Percentiles rank a stretch among this genome's conserved stretches.
phyloP scores from a whole-genome alignment of 2,888 invertebrate species.

The Abrostola triplasia region DNA sequence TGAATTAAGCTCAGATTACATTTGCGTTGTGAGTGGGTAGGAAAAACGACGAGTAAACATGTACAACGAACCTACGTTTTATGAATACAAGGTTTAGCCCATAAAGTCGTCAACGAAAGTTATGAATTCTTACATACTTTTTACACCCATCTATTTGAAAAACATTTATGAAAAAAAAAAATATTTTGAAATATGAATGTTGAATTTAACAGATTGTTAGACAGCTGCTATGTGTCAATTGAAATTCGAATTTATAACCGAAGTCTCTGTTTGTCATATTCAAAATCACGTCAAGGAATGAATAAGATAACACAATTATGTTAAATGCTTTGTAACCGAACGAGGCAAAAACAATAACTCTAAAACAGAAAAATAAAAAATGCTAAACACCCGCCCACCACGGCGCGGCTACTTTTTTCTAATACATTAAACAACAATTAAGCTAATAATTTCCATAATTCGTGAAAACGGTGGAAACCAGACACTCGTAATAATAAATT shows the following conservation, averaged over 20 bases:
- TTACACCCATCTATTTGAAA: no score
- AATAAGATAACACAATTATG: not conserved
- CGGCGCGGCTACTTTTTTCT: constrained; percentile 22
- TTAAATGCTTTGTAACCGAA: not conserved
- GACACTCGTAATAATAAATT: constrained; percentile 71
- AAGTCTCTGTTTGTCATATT: no score
- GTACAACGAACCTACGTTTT: not conserved
- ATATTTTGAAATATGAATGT: no score
- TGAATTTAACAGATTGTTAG: no score
- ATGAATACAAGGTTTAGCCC: not conserved
- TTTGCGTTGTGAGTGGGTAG: not conserved
- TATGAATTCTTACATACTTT: no score
- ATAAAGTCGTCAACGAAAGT: no score
- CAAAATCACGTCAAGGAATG: not conserved
- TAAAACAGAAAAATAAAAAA: constrained; percentile 2
- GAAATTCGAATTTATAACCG: no score
- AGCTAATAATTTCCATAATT: constrained; percentile 52
- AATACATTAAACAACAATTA: constrained; percentile 54
- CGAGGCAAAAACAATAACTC: not conserved
- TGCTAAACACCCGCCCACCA: not conserved
- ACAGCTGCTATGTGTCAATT: no score
- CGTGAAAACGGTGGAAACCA: constrained; percentile 46
- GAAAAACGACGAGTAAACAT: not conserved
- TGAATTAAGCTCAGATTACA: not conserved
- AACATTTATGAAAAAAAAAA: no score